phyloP scores from a whole-genome alignment of 64 coral and sea anemone genomes.

The Astreopora myriophthalma region DNA sequence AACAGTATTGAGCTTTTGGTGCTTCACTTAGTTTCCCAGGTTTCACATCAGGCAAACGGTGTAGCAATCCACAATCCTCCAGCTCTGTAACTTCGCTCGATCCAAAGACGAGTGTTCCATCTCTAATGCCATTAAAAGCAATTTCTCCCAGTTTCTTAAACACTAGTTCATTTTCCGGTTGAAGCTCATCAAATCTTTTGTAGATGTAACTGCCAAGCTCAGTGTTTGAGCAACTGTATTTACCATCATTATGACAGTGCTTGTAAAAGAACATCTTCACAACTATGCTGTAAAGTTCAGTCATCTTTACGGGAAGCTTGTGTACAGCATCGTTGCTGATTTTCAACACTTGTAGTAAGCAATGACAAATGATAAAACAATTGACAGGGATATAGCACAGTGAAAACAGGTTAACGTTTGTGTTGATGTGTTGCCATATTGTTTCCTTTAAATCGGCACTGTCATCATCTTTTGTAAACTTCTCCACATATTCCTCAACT shows the following conservation, averaged over 20 bases:
- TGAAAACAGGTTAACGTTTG: slow-evolving; percentile 31
- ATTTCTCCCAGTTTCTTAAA: slow-evolving; percentile 21
- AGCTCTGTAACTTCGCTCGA: slow-evolving; percentile 11
- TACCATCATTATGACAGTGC: background rate
- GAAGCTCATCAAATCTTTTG: background rate
- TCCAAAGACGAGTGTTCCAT: slow-evolving; percentile 30
- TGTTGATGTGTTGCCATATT: slow-evolving; percentile 28
- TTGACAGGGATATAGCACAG: slow-evolving; percentile 74
- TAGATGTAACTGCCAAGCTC: background rate
- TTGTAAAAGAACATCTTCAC: slow-evolving; percentile 9
- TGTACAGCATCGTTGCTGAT: background rate
- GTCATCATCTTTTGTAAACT: slow-evolving; percentile 25
- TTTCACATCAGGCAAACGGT: slow-evolving; percentile 38
- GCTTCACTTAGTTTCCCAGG: background rate
- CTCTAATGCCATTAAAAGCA: slow-evolving; percentile 21
- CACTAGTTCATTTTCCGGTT: background rate
- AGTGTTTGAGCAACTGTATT: background rate
- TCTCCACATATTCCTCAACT: slow-evolving; percentile 53
- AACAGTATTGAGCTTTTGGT: slow-evolving; percentile 32
- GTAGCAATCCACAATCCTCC: slow-evolving; percentile 61
- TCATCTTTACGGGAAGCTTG: slow-evolving; percentile 10
- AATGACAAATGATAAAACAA: slow-evolving; percentile 70
- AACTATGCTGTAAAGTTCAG: slow-evolving; percentile 37
- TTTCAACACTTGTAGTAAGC: background rate
- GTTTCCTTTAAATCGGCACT: background rate